Conservation (phyloP, 2,113 vertebrate species). For the Noctilio leporinus region DNA sequence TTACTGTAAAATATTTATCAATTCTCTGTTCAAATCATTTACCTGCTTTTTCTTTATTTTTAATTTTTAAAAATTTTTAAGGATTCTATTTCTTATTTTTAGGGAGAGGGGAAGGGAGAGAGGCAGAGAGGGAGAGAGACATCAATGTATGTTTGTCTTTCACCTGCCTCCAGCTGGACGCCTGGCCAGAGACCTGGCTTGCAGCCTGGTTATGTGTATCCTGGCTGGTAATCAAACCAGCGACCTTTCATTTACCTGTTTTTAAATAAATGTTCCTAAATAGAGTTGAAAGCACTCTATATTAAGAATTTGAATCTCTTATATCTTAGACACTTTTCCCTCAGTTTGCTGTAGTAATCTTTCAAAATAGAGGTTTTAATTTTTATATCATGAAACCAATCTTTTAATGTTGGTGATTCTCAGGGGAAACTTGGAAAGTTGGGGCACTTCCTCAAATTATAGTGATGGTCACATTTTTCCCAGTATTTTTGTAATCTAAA, state of each 20-base stretch:
- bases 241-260: constrained; percentile 15
- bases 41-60: background rate
- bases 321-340: background rate
- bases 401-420: background rate
- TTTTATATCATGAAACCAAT: background rate
- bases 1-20: background rate
- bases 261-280: background rate
- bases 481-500: background rate
- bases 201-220: too few relatives aligned
- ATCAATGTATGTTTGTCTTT: too few relatives aligned
- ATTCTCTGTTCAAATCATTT: background rate
- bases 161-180: too few relatives aligned
- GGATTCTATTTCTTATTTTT: too few relatives aligned
- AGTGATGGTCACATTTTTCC: background rate
- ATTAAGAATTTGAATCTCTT: background rate
- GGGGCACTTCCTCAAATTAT: background rate
- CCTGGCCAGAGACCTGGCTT: too few relatives aligned
- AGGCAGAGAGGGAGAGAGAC: too few relatives aligned
- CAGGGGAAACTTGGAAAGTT: background rate
- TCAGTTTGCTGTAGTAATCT: background rate
- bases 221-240: too few relatives aligned
- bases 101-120: too few relatives aligned
- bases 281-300: background rate
- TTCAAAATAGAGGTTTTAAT: background rate
- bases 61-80: too few relatives aligned